Percentiles rank a stretch among this genome's conserved stretches.
Conservation (phyloP, 2,113 vertebrate species). For the Okapia johnstoni region DNA sequence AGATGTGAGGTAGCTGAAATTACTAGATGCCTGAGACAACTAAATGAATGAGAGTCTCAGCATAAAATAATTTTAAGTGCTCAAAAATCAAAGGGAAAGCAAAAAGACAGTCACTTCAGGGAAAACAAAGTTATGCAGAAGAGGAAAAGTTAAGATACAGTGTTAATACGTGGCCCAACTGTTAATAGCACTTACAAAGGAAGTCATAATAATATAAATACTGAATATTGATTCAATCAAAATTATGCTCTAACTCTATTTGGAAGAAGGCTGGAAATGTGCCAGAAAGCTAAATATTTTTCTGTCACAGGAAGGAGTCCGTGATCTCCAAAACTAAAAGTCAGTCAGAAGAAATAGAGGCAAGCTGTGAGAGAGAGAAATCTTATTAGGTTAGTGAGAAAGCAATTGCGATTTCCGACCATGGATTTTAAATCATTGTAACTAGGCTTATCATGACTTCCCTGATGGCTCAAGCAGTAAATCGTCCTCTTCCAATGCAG, state of each 20-base stretch:
- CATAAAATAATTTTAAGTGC: neutral
- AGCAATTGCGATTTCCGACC: neutral
- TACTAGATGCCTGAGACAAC: neutral
- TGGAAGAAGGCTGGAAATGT: neutral
- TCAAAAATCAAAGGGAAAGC: neutral
- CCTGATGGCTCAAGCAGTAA: neutral
- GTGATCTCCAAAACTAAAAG: neutral
- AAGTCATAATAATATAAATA: neutral
- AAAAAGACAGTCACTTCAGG: neutral
- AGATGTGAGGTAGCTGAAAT: neutral
- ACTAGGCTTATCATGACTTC: neutral
- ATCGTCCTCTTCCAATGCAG: neutral
- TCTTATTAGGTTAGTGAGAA: neutral
- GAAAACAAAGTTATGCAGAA: neutral
- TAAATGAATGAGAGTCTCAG: neutral
- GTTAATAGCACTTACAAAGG: neutral
- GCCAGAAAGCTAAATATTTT: neutral
- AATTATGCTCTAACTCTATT: neutral
- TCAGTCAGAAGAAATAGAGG: neutral
- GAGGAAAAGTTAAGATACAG: neutral
- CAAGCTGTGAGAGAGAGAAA: neutral
- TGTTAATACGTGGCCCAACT: neutral
- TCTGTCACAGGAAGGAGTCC: neutral
- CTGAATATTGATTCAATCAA: neutral
- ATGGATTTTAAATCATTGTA: neutral